A percentile compares a stretch with the other conserved stretches of the same genome.
phyloP scores from a whole-genome alignment of 2,888 invertebrate genomes.

The Rugalucina vietnamica region DNA sequence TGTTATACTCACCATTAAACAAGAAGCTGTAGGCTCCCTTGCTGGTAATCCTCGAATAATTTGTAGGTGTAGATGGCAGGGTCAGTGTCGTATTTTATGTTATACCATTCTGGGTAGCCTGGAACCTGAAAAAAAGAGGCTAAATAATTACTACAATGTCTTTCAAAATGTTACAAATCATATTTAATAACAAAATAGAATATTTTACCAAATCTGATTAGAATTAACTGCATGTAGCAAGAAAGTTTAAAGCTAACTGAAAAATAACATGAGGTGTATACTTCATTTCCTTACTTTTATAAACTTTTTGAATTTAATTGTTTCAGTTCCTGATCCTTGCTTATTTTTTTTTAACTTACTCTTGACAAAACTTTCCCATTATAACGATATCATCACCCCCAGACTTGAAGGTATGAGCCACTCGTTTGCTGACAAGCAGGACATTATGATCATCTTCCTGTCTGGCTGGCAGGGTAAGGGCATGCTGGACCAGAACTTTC shows the following conservation, averaged over 20 bases:
- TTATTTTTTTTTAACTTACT: constrained; percentile 18
- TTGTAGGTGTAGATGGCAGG: constrained; percentile 34
- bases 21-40: constrained; percentile 14
- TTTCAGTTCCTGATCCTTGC: too few relatives aligned
- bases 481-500: constrained; percentile 16
- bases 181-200: too few relatives aligned
- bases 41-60: constrained; percentile 30
- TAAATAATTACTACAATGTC: neutral
- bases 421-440: constrained; percentile 30
- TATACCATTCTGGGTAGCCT: constrained; percentile 41
- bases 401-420: constrained; percentile 6
- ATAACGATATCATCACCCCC: neutral
- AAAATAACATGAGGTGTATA: too few relatives aligned
- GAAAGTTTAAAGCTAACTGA: too few relatives aligned
- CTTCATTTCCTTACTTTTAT: too few relatives aligned
- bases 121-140: constrained; percentile 10
- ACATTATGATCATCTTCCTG: neutral
- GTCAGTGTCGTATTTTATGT: constrained; percentile 41
- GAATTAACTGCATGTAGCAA: too few relatives aligned
- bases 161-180: too few relatives aligned
- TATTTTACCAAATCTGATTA: too few relatives aligned
- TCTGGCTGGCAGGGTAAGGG: neutral
- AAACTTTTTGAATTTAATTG: too few relatives aligned
- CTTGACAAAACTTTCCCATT: constrained; percentile 38
- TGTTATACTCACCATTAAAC: too few relatives aligned